Percentiles rank a stretch among this genome's conserved stretches.
Evolutionary conservation across 2,888 invertebrate species (phyloP).

Genomic region (Sipha maydis): DNA sequence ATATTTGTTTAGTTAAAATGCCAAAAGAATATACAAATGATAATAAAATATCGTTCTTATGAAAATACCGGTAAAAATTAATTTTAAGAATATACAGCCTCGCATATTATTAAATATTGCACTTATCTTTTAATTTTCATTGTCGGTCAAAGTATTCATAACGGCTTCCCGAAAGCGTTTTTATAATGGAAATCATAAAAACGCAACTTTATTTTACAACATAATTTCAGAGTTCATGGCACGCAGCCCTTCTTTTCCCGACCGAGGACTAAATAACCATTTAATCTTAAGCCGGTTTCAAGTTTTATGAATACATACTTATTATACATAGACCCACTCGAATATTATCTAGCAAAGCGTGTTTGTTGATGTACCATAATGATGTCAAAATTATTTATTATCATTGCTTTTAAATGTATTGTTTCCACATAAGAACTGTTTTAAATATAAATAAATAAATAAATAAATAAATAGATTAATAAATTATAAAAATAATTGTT

Average conservation of each 20-base stretch:
- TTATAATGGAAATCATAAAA: slow-evolving; percentile 43
- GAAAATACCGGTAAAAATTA: background rate
- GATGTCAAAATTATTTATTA: background rate
- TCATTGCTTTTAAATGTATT: no score
- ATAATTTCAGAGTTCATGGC: background rate
- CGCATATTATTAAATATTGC: slow-evolving; percentile 30
- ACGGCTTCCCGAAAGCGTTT: slow-evolving; percentile 17
- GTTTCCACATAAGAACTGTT: no score
- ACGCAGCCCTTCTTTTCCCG: background rate
- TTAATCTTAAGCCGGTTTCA: background rate
- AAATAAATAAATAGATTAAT: no score
- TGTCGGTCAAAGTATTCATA: background rate
- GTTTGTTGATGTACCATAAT: background rate
- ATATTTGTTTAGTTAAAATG: slow-evolving; percentile 16
- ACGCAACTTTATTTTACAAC: slow-evolving; percentile 19
- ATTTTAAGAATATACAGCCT: slow-evolving; percentile 1
- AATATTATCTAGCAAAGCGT: background rate
- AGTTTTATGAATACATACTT: background rate
- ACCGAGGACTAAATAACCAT: background rate
- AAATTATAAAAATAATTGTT: no score
- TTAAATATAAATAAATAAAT: no score
- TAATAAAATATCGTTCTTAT: slow-evolving; percentile 30
- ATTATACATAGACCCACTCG: background rate
- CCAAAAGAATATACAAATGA: background rate
- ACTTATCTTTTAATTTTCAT: slow-evolving; percentile 46